Evolutionary conservation across 2,113 vertebrate genomes (phyloP), one percentile per base, ranked within the genome.

Genomic region (Hiodon tergisus): DNA sequence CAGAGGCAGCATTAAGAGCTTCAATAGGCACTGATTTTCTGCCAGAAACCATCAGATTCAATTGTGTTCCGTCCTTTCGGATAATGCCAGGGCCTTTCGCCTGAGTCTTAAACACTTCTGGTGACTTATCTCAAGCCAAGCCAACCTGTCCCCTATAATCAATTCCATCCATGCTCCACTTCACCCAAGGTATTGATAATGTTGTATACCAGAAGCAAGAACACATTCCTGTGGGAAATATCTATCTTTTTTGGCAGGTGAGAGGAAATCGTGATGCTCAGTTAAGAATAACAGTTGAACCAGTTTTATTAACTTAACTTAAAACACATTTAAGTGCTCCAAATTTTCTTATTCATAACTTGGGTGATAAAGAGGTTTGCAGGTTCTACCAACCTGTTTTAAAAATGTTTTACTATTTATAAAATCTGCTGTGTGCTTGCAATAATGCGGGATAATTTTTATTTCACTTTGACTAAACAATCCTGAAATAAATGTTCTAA

Each of bases 11-110:
- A 90, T 91, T 78, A 80, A 88, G 91, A 91, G 87, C 89, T 91
- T 94, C 87, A 85, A 78, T 92, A 86, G 89, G 88, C 90, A 95
- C 90, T 91, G 94, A 95, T 96, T 96, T 95, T 93, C 93, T 95
- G 93, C 93, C 93, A 93, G 87, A 86, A 88, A 85, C 87, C 88
- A 93, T 94, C 89, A 91, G 88, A 89, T 92, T 95, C 91, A 94
- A 92, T 92, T 87, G 86, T 69, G 78, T 84, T 82, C 82, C 86
- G 84, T 84, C 82, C 74, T 88, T 86, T 84, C 80, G 90, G 90
- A 93, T 93, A 93, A 92, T 79, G 82, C 88, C 89, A 89, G 89
- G 93, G 90, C 88, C 90, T 92, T 93, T 93, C 91, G 92, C 91
- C 87, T 91, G 91, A 88, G 91, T 92, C 94, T 92, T 93, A 93